Base-by-base conservation (phyloP, 2,113 vertebrate genomes). In the Catharus fuscescens region DNA sequence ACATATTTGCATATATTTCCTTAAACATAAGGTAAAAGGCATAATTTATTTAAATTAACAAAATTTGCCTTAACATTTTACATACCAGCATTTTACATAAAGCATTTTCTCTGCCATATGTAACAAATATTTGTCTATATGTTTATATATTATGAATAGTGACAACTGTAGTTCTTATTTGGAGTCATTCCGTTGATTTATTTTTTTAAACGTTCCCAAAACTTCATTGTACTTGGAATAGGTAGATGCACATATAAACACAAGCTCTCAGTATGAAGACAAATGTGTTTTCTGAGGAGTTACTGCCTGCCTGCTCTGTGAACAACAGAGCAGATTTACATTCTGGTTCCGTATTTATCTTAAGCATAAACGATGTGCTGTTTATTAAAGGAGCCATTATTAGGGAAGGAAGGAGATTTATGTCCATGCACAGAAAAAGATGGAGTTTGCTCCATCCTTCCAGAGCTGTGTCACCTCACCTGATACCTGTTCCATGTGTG, bases 1-100 rank as follows among this genome's bases (percentile, higher is more conserved):
- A 64, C 9, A 1, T 69, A 57, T 90, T 82, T 91, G 85, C 81
- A 86, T 92, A 5, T 31, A 44, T 92, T 96, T 95, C 42, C 87
- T 88, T 92, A 82, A 92, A 88, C 62, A 53, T 54, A 36, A 50
- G 48, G 31, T 40, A 79, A 70, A 50, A 0, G 9, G 12, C 26
- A 0, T 89, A 26, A 25, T 76, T 78, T 60, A 17, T 82, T 83
- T 61, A 83, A 95, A 86, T 62, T 16, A 67, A 77, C 13, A 66
- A 34, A 42, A 80, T 90, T 70, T 45, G 29, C 60, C 24, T 2
- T 80, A 62, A n/a, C 26, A 8, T 88, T 88, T 86, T 83, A 59
- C 93, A 47, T 80, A 10, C 79, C 53, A 60, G 34, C 52, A 3
- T 62, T 94, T 82, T n/a, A 36, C 64, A 66, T 18, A 19, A 72